These are phyloP conservation scores for Gymnodraco acuticeps DNA, from an alignment of 2,797 vertebrate genomes.

Conservation along the genomic window DNA sequence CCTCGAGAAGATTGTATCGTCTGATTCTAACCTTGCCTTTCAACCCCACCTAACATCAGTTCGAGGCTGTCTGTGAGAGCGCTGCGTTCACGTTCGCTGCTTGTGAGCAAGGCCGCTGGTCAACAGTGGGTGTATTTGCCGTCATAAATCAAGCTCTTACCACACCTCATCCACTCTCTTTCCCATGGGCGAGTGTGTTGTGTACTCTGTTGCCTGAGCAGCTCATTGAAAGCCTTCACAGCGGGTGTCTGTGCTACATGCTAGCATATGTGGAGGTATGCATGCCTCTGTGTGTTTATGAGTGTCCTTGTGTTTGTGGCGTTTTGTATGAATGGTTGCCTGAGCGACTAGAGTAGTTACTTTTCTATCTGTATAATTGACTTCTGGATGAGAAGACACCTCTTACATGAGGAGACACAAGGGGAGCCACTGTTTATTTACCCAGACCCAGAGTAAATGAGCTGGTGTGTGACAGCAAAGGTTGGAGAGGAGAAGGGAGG, in stretches of 20 bases:
- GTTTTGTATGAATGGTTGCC: constrained; percentile 36
- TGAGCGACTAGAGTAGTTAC: constrained; percentile 4
- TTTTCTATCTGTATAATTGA: constrained; percentile 27
- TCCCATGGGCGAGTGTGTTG: constrained; percentile 45
- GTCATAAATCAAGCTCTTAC: constrained; percentile 58
- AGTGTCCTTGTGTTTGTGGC: constrained; percentile 1
- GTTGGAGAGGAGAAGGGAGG: constrained; percentile 4
- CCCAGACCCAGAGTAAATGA: constrained; percentile 68
- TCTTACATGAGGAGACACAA: constrained; percentile 29
- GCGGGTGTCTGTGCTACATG: constrained; percentile 4
- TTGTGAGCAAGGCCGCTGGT: constrained; percentile 39
- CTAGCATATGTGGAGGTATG: constrained; percentile 32
- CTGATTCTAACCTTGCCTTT: constrained; percentile 52
- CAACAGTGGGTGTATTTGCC: constrained; percentile 47
- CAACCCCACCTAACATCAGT: constrained; percentile 29
- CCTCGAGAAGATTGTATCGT: constrained; percentile 59
- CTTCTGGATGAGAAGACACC: constrained; percentile 38
- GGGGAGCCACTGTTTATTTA: constrained; percentile 57
- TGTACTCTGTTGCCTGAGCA: constrained; percentile 30
- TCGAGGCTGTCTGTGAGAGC: constrained; percentile 17
- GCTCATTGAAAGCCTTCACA: constrained; percentile 23
- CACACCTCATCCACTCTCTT: constrained; percentile 39
- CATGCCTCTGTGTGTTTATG: constrained; percentile 4
- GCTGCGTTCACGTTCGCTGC: constrained; percentile 15
- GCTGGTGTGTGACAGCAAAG: constrained; percentile 54